phyloP scores from a whole-genome alignment of 2,888 invertebrate genomes.

The Scaptodrosophila latifasciaeformis region DNA sequence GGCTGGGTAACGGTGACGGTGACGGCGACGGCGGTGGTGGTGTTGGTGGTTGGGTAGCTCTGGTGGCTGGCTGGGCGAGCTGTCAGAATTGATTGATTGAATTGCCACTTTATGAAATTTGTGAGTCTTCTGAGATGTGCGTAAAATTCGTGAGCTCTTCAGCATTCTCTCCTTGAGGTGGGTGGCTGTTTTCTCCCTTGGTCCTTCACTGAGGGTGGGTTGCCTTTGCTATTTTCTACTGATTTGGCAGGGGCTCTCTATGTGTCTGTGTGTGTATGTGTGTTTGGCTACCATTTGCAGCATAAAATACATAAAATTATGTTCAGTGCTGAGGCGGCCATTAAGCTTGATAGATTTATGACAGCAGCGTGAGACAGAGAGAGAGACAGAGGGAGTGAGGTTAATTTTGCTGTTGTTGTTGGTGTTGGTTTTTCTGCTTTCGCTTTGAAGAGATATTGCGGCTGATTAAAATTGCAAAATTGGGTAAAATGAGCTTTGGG shows the following conservation, averaged over 20 bases:
- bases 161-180: constrained; percentile 3
- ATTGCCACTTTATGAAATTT: constrained; percentile 74
- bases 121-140: constrained; percentile 73
- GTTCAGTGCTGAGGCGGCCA: constrained; percentile 71
- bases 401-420: too few relatives aligned
- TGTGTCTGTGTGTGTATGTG: constrained; percentile 48
- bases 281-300: constrained; percentile 60
- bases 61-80: constrained; percentile 33
- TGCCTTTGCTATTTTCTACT: neutral
- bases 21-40: constrained; percentile 41
- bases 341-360: constrained; percentile 74
- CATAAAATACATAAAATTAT: constrained; percentile 74
- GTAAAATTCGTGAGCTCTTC: constrained; percentile 56
- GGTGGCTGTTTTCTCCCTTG: neutral
- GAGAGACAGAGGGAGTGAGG: too few relatives aligned
- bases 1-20: constrained; percentile 9
- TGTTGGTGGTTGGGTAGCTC: constrained; percentile 14
- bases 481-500: constrained; percentile 58
- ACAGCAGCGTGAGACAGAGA: constrained; percentile 43
- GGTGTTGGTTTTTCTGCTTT: neutral
- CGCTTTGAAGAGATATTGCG: constrained; percentile 38
- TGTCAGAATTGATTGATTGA: constrained; percentile 74
- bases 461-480: constrained; percentile 63
- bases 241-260: neutral
- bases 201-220: neutral